These are phyloP conservation scores for Ianthella basta DNA, from an alignment of 37 sponge, comb jelly and placozoan genomes.

Conservation along the genomic window DNA sequence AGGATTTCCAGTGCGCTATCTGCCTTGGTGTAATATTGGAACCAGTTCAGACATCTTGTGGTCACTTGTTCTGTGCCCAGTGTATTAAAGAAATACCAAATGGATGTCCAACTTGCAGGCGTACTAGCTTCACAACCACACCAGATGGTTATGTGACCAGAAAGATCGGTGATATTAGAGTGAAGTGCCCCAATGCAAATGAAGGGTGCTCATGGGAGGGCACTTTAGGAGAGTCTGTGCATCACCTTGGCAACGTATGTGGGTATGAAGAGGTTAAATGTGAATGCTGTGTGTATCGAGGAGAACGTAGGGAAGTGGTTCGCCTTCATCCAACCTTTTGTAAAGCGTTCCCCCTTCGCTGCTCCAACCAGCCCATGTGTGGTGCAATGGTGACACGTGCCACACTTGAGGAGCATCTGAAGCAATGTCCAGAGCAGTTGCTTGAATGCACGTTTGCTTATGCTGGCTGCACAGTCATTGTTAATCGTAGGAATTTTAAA, in stretches of 20 bases:
- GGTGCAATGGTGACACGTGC: too few relatives aligned
- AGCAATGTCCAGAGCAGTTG: too few relatives aligned
- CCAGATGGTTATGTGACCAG: conserved; percentile 1
- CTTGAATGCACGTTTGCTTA: too few relatives aligned
- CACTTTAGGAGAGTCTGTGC: not conserved
- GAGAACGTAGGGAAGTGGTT: too few relatives aligned
- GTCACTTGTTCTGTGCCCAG: conserved; percentile 16
- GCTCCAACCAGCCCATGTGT: too few relatives aligned
- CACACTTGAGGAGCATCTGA: too few relatives aligned
- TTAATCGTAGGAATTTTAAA: not conserved
- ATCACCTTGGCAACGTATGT: not conserved
- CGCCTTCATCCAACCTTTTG: too few relatives aligned
- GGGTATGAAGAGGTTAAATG: not conserved
- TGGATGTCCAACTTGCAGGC: conserved; percentile 2
- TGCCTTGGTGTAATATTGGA: not conserved
- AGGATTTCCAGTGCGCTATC: not conserved
- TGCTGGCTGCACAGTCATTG: too few relatives aligned
- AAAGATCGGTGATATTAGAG: not conserved
- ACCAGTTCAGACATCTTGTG: conserved; percentile 23
- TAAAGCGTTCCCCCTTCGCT: too few relatives aligned
- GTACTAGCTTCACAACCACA: not conserved
- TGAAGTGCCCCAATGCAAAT: not conserved
- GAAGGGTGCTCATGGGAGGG: conserved; percentile 5
- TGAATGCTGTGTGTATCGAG: too few relatives aligned
- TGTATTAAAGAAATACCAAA: not conserved